A percentile compares a stretch with the other conserved stretches of the same genome.
phyloP scores from a whole-genome alignment of 2,797 vertebrate genomes.

The Pangasius larnaudii region DNA sequence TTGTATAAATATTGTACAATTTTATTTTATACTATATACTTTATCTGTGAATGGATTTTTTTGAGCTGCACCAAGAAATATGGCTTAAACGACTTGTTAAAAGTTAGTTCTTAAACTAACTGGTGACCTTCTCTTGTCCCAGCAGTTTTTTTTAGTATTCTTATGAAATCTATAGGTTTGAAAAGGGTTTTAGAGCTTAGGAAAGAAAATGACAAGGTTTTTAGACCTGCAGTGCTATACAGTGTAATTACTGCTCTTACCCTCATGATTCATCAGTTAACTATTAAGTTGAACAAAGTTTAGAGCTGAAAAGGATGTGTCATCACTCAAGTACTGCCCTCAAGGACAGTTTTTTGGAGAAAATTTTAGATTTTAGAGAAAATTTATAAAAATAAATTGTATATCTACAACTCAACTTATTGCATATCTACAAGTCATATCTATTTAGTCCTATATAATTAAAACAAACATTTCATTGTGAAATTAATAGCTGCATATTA shows the following conservation, averaged over 20 bases:
- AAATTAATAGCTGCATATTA: neutral
- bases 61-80: neutral
- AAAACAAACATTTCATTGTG: neutral
- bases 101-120: neutral
- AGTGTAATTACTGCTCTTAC: neutral
- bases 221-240: neutral
- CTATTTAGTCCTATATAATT: neutral
- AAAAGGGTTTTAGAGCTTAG: neutral
- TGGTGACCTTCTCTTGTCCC: neutral
- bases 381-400: neutral
- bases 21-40: neutral
- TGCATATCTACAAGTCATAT: neutral
- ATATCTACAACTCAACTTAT: neutral
- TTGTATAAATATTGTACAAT: neutral
- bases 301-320: too few species aligned
- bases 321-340: neutral
- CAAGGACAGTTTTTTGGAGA: neutral
- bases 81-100: neutral
- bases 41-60: neutral
- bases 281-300: neutral
- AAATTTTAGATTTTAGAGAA: neutral
- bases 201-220: neutral
- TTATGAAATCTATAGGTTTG: neutral
- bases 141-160: neutral
- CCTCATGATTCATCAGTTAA: neutral